Base-by-base conservation (phyloP, 64 coral and sea anemone genomes). In the Montipora efflorescens region DNA sequence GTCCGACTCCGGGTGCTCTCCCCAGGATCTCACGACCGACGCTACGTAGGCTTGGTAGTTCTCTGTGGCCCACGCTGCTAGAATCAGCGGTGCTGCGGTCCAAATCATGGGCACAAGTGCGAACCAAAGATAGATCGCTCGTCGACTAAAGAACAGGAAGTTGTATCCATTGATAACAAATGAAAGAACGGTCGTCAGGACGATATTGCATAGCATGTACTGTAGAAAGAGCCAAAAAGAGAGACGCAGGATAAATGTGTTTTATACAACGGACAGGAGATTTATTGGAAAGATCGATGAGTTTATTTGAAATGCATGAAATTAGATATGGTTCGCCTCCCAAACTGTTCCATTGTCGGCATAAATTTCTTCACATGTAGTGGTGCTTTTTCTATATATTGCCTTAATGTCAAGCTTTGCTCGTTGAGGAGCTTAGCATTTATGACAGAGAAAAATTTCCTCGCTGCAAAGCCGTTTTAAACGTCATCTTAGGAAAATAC, bases 31-130 rank as follows among this genome's bases (percentile, higher is more conserved):
- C 14, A 98, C 91, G 45, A 98, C 96, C 23, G 94, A 93, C 3
- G 82, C 78, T 3, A 95, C 96, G 59, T 95, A 98, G 47, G 87
- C 95, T 36, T 95, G 93, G 59, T 98, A 95, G 21, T 91, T 98
- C 48, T 98, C 96, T 71, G 96, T 98, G 25, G 96, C 96, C 96
- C 96, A 98, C 81, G 96, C 96, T 88, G 94, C 96, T 74, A 98
- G 23, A 36, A 91, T 89, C 87, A 98, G 94, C 87, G 96, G 96
- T 77, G 87, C 93, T 78, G 90, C 91, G 25, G 90, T 98, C 96
- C 96, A 98, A 4, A 98, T 86, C 83, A 95, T 67, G 47, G 96
- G 96, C 2, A 98, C 94, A 5, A 98, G 76, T 1, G 96, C 94
- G 77, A 98, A 98, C 96, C 96, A 98, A 13, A 98, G 78, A 55